Evolutionary conservation across 2,797 vertebrate species (phyloP), one percentile per base, ranked within the genome.

Genomic region (Acanthornis magna): DNA sequence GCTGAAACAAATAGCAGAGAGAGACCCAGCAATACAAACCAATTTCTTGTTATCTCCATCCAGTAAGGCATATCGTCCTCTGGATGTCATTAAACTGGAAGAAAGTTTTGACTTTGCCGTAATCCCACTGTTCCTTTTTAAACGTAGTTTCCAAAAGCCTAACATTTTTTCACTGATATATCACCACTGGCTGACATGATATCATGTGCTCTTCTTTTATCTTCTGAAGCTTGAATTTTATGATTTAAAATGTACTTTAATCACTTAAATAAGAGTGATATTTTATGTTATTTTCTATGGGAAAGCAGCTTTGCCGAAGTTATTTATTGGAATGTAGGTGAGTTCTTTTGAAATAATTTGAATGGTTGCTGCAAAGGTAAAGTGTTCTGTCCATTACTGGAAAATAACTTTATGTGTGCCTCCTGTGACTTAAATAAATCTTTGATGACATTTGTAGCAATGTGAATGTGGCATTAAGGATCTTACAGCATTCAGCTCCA

Each of bases 221-320:
- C 54, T 95, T 93, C 67, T 91, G 68, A 94, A 92, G 77, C 67
- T 83, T 80, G 45, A 68, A 72, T 91, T 93, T 68, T 57, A 40
- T 91, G 74, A 87, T 96, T 95, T 94, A 80, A 96, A 97, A 91
- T 94, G 50, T 89, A 74, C 65, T 85, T 78, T 62, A 63, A 47
- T 92, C 51, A 54, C 74, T 94, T 88, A 83, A 80, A 75, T 72
- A 79, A 88, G 76, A 94, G 86, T 94, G 79, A 57, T 91, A 84
- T 78, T 92, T 94, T 76, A 79, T 74, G 45, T 62, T 90, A 13
- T 89, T 88, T 89, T 74, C 54, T 68, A 5, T 68, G 54, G 63
- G 78, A 89, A 87, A 92, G 54, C 21, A 65, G 55, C 78, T 87
- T 67, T 73, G 57, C 40, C 40, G 62, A 73, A 93, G 84, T 72